Evolutionary conservation across 2,113 vertebrate species (phyloP).

Genomic region (Phylloscopus trochiloides): DNA sequence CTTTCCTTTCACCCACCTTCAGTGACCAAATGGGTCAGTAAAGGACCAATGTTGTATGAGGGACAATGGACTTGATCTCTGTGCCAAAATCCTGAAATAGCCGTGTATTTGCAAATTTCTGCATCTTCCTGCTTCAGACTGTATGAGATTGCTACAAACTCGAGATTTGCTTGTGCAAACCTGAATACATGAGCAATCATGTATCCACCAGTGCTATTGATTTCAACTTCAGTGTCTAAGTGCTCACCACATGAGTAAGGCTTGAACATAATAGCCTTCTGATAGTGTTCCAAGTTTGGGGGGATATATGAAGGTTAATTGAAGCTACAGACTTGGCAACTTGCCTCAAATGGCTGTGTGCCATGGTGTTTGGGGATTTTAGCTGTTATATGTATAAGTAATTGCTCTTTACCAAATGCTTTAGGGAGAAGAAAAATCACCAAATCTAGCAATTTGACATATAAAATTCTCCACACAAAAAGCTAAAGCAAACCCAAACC

Average conservation of each 20-base stretch:
- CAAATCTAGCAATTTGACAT: not conserved
- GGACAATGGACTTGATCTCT: not conserved
- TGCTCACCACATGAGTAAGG: constrained; percentile 51
- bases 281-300: constrained; percentile 63
- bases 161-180: not conserved
- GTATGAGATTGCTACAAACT: not conserved
- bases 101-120: not conserved
- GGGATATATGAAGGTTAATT: constrained; percentile 69
- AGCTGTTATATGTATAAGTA: constrained; percentile 57
- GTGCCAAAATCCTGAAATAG: not conserved
- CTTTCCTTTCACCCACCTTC: not conserved
- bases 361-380: constrained; percentile 58
- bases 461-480: not conserved
- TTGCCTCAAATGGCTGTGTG: constrained; percentile 54
- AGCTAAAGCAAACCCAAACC: not conserved
- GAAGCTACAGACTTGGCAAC: constrained; percentile 62
- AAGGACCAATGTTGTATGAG: not conserved
- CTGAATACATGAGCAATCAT: constrained; percentile 9
- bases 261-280: constrained; percentile 63
- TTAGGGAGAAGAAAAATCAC: constrained; percentile 10
- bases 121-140: not conserved
- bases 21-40: not conserved
- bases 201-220: constrained; percentile 15
- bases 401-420: constrained; percentile 57
- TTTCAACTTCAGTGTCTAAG: constrained; percentile 49